Evolutionary conservation across 2,888 invertebrate genomes (phyloP).

Genomic region (Melipona beecheii): DNA sequence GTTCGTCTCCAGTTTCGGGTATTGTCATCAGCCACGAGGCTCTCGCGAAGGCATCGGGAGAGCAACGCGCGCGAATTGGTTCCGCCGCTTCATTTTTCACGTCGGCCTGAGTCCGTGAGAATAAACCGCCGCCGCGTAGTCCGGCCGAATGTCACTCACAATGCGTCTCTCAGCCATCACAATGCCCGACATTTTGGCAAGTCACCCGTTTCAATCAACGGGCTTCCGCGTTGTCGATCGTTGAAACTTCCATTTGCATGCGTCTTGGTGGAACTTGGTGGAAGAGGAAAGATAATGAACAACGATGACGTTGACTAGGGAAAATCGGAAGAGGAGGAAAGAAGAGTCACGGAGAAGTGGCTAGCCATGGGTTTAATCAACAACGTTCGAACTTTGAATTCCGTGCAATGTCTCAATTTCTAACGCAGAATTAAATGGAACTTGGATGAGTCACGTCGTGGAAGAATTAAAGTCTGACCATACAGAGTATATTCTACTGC

Average conservation of each 20-base stretch:
- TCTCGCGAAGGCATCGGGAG: slow-evolving; percentile 38
- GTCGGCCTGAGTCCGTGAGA: slow-evolving; percentile 46
- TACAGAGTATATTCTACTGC: neutral
- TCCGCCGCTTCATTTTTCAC: slow-evolving; percentile 71
- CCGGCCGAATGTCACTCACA: slow-evolving; percentile 58
- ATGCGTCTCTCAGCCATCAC: slow-evolving; percentile 50
- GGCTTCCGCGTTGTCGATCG: slow-evolving; percentile 12
- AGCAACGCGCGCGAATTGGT: slow-evolving; percentile 66
- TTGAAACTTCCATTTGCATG: neutral
- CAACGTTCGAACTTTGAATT: no score
- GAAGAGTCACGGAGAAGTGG: neutral
- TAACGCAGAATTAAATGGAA: no score
- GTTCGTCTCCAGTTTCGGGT: slow-evolving; percentile 41
- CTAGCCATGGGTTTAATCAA: neutral
- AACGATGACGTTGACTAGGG: neutral
- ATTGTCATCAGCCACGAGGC: slow-evolving; percentile 41
- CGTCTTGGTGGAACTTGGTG: neutral
- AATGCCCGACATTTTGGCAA: slow-evolving; percentile 69
- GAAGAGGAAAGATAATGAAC: neutral
- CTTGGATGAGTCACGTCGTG: no score
- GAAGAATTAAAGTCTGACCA: neutral
- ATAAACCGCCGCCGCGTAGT: slow-evolving; percentile 58
- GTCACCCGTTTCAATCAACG: slow-evolving; percentile 75
- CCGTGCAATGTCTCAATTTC: no score
- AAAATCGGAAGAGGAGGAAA: neutral